Base-by-base conservation (phyloP, 2,113 vertebrate genomes). In the Osmerus eperlanus region DNA sequence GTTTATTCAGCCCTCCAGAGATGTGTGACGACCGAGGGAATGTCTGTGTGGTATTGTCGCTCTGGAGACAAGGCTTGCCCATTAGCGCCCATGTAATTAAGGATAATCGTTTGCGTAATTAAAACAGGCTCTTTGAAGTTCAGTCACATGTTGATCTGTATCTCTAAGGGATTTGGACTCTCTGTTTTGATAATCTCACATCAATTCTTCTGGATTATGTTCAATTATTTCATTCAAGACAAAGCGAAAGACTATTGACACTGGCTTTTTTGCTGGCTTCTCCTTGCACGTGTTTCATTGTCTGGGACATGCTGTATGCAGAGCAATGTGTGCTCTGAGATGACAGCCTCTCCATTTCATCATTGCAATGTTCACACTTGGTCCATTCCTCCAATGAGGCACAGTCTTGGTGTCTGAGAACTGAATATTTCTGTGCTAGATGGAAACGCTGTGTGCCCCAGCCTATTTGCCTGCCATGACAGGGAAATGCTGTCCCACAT, bases 91-190 rank as follows among this genome's bases (percentile, higher is more conserved):
- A 59, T 75, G 69, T 67, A 81, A 81, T 75, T 72, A 77, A 69
- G 29, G 32, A 36, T 68, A 67, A 67, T 73, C 71, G 55, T 78
- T 76, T 59, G 32, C 70, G 68, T 70, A 76, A 73, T 76, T 76
- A 58, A 73, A 78, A 14, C 3, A 23, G 47, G 18, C 25, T 55
- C 64, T 70, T 67, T 76, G 66, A 73, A 73, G 63, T 70, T 41
- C 65, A 32, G 23, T 72, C 61, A 62, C 55, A 66, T 28, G 67
- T 67, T 25, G 19, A 21, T 63, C 28, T 41, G 8, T 61, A 52
- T 64, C 61, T 71, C 71, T 41, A 21, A 18, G 53, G 61, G 54
- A 29, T 32, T 36, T 65, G 18, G 32, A 28, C 32, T 11, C 2
- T 68, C 62, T 68, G 23, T 74, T 19, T 51, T 52, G 2, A 13